phyloP scores from a whole-genome alignment of 2,113 vertebrate genomes.

The Columba janthina region DNA sequence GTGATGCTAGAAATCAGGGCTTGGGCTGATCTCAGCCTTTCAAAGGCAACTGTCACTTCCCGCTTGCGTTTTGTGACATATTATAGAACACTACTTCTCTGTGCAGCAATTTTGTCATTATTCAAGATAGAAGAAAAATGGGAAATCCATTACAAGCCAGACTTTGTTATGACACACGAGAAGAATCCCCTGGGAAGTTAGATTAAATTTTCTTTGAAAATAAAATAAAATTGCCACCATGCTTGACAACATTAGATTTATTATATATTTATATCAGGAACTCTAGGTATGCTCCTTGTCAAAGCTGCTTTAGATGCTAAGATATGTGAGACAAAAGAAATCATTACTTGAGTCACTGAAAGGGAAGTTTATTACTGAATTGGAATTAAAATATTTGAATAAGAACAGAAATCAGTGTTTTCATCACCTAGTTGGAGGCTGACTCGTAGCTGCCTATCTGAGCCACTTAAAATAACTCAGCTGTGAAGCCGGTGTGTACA shows the following conservation, averaged over 20 bases:
- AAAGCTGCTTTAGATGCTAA: conserved; percentile 40
- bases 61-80: conserved; percentile 22
- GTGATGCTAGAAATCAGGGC: neutral
- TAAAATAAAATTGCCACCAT: conserved; percentile 70
- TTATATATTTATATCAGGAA: conserved; percentile 39
- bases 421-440: neutral
- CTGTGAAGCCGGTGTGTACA: neutral
- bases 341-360: conserved; percentile 13
- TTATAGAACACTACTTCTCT: conserved; percentile 61
- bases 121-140: conserved; percentile 64
- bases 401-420: neutral
- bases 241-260: conserved; percentile 53
- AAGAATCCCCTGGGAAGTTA: conserved; percentile 67
- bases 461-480: neutral
- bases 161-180: conserved; percentile 74
- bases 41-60: conserved; percentile 10
- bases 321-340: conserved; percentile 30
- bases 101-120: conserved; percentile 74
- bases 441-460: neutral
- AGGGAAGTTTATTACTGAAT: conserved; percentile 3
- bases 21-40: conserved; percentile 21
- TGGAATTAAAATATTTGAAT: conserved; percentile 34
- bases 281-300: conserved; percentile 9
- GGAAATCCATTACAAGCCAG: conserved; percentile 70
- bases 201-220: conserved; percentile 70